Percentiles rank a stretch among this genome's conserved stretches.
phyloP scores from a whole-genome alignment of 2,113 vertebrate species.

The Phainopepla nitens region DNA sequence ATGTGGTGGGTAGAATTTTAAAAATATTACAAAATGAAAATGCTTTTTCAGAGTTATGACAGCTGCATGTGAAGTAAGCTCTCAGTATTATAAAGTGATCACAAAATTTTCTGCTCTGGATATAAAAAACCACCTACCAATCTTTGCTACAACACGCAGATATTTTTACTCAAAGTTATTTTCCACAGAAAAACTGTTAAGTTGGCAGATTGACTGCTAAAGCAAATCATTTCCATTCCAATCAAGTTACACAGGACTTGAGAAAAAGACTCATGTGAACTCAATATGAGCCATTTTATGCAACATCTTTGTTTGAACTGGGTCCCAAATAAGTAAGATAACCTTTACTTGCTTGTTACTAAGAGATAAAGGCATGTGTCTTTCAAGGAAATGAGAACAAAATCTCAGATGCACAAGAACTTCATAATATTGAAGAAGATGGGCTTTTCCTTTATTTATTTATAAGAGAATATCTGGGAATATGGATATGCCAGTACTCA shows the following conservation, averaged over 20 bases:
- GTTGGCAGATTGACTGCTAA: conserved; percentile 40
- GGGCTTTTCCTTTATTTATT: not conserved
- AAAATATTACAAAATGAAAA: conserved; percentile 32
- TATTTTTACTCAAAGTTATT: conserved; percentile 44
- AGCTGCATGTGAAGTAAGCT: conserved; percentile 24
- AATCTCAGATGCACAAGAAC: not conserved
- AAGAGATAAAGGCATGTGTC: not conserved
- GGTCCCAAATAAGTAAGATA: not conserved
- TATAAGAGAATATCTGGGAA: not conserved
- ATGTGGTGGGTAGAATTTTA: not conserved
- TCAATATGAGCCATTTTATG: conserved; percentile 17
- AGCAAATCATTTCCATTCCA: conserved; percentile 31
- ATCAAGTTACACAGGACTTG: conserved; percentile 12
- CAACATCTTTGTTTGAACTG: not conserved
- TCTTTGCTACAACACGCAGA: conserved; percentile 14
- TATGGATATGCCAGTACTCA: not conserved
- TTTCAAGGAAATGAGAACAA: not conserved
- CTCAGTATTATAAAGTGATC: conserved; percentile 3
- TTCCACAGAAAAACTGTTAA: conserved; percentile 49
- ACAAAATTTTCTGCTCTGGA: conserved; percentile 16
- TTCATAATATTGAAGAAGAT: not conserved
- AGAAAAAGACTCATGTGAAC: conserved; percentile 13
- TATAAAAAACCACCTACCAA: conserved; percentile 41
- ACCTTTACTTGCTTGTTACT: not conserved
- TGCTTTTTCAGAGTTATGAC: conserved; percentile 6